phyloP scores from a whole-genome alignment of 2,113 vertebrate genomes.

The Rousettus leschenaultii region DNA sequence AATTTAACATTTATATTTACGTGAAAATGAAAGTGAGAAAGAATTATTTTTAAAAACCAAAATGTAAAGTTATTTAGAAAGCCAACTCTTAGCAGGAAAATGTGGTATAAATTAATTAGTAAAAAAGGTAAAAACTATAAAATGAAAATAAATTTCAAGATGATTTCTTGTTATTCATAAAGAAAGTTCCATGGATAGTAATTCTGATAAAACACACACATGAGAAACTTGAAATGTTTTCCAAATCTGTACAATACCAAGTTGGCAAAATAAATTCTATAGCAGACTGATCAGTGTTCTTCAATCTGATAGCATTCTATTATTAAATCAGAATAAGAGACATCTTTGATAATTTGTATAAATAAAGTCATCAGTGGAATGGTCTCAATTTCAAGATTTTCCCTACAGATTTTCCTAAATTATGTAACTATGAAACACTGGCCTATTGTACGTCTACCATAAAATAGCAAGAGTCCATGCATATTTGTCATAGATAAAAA shows the following conservation, averaged over 20 bases:
- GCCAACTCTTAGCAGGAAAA: not conserved
- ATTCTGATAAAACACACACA: not conserved
- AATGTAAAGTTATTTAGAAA: conserved; percentile 5
- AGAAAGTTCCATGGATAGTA: not conserved
- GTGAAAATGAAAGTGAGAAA: not conserved
- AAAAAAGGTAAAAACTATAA: conserved; percentile 33
- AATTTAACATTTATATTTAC: not conserved
- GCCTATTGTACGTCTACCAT: not conserved
- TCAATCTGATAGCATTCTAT: not conserved
- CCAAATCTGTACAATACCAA: not conserved
- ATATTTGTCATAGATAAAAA: not conserved
- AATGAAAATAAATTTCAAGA: conserved; percentile 1
- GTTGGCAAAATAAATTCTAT: not conserved
- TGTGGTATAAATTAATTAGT: not conserved
- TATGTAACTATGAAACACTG: not conserved
- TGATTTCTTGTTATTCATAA: not conserved
- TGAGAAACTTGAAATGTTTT: not conserved
- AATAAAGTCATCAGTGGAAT: not conserved
- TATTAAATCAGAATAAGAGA: not conserved
- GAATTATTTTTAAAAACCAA: not conserved
- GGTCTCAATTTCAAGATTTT: not conserved
- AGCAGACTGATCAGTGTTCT: not conserved
- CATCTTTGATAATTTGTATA: not conserved
- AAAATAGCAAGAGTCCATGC: not conserved
- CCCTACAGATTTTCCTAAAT: not conserved